Evolutionary conservation across 2,797 vertebrate genomes (phyloP), one percentile per base, ranked within the genome.

Genomic region (Astyanax mexicanus): DNA sequence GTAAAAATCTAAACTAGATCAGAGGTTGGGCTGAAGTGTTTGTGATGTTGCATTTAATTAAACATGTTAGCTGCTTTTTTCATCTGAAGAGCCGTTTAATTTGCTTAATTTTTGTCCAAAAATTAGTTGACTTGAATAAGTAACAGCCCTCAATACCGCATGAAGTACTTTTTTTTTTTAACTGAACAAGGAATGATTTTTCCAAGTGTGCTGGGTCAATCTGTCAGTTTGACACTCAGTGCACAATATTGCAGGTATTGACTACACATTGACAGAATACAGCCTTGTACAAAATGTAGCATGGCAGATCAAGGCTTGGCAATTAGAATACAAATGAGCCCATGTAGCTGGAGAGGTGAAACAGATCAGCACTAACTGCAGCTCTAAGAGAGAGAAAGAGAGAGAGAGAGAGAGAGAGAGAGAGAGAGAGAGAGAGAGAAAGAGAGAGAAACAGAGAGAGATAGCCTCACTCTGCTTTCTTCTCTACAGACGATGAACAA

Each of bases 401-500:
- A 54, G 67, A 51, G 49, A 12, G 51, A 57, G 38, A 17, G 52
- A 55, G 47, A 52, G 21, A 19, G 35, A 61, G 58, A 21, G 62
- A 61, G 45, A 21, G 58, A 15, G 61, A 17, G 51, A 66, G 12
- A 45, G 52, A 67, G 38, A 72, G 51, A 80, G 21, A 27, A 45
- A 61, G 64, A 68, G 27, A 19, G 29, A 68, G 65, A 27, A 27
- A 25, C 29, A 38, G 51, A 5, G 49, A 21, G 17, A 21, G 1
- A 11, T 29, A 60, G 57, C 11, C 23, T 42, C 62, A 57, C 49
- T 69, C 72, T 77, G 66, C 66, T 79, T 84, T 51, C 69, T 86
- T n/a, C n/a, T n/a, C n/a, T n/a, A n/a, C n/a, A 92, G 93, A 94
- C 92, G 93, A 90, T 93, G 82, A 58, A 74, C 1, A 89, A 94